These are phyloP conservation scores for Phorcus lineatus DNA, from an alignment of 2,888 invertebrate species.

Conservation along the genomic window DNA sequence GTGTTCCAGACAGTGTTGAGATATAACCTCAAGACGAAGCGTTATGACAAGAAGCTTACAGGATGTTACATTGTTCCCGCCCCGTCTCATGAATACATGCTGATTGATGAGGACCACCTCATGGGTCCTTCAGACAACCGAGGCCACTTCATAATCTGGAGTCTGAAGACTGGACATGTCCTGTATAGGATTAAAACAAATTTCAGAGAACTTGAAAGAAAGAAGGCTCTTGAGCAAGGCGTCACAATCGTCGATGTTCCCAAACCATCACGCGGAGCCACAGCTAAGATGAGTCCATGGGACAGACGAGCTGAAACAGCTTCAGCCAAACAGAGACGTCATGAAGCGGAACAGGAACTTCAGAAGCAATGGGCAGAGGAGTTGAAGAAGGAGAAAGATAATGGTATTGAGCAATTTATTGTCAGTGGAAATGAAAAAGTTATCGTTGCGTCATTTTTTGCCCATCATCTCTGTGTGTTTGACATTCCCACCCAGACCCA, in stretches of 20 bases:
- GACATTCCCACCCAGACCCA: constrained; percentile 65
- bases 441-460: constrained; percentile 72
- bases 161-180: constrained; percentile 64
- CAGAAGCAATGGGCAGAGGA: constrained; percentile 60
- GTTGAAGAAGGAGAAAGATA: constrained; percentile 67
- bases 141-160: constrained; percentile 72
- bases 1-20: constrained; percentile 69
- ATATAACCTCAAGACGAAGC: constrained; percentile 68
- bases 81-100: constrained; percentile 69
- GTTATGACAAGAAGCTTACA: constrained; percentile 64
- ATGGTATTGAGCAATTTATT: constrained; percentile 70
- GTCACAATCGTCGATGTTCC: constrained; percentile 27
- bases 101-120: constrained; percentile 67
- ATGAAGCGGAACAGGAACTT: constrained; percentile 58
- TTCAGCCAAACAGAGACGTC: constrained; percentile 55
- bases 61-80: constrained; percentile 69
- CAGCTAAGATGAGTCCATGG: constrained; percentile 71
- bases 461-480: constrained; percentile 73
- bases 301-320: constrained; percentile 66
- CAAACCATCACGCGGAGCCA: constrained; percentile 37
- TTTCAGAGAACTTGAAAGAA: constrained; percentile 57
- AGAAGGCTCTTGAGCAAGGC: constrained; percentile 30
- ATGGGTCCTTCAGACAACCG: constrained; percentile 71
- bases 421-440: constrained; percentile 68
- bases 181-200: constrained; percentile 65